Evolutionary conservation across 2,888 invertebrate genomes (phyloP).

Genomic region (Amphipoea lucens): DNA sequence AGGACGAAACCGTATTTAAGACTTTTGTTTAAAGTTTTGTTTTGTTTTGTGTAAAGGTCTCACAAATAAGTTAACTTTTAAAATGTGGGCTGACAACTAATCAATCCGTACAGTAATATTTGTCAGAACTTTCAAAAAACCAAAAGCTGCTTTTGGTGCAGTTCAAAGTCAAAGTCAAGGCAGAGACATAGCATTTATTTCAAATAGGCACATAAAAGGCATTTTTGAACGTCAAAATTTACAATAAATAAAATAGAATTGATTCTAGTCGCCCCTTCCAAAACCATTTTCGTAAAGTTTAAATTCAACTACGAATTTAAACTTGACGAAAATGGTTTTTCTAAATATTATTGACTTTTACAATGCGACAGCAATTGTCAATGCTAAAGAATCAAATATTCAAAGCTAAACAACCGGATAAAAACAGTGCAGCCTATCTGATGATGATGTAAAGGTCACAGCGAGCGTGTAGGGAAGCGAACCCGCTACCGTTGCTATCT

Average conservation of each 20-base stretch:
- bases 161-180: background rate
- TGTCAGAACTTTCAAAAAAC: background rate
- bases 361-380: background rate
- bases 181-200: background rate
- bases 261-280: background rate
- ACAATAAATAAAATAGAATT: too few species aligned
- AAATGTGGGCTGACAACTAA: background rate
- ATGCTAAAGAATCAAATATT: conserved; percentile 18
- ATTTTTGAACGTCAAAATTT: background rate
- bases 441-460: conserved; percentile 71
- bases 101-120: background rate
- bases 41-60: too few species aligned
- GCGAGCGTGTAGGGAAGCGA: conserved; percentile 65
- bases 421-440: conserved; percentile 63
- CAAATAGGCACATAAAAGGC: background rate
- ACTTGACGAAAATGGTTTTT: background rate
- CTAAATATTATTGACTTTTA: background rate
- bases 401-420: conserved; percentile 34
- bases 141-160: background rate
- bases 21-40: background rate
- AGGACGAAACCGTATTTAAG: background rate
- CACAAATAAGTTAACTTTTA: too few species aligned
- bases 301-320: background rate
- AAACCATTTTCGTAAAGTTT: too few species aligned
- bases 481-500: conserved; percentile 68